These are phyloP conservation scores for Acestrorhynchus altus DNA, from an alignment of 2,797 vertebrate genomes.

Conservation along the genomic window DNA sequence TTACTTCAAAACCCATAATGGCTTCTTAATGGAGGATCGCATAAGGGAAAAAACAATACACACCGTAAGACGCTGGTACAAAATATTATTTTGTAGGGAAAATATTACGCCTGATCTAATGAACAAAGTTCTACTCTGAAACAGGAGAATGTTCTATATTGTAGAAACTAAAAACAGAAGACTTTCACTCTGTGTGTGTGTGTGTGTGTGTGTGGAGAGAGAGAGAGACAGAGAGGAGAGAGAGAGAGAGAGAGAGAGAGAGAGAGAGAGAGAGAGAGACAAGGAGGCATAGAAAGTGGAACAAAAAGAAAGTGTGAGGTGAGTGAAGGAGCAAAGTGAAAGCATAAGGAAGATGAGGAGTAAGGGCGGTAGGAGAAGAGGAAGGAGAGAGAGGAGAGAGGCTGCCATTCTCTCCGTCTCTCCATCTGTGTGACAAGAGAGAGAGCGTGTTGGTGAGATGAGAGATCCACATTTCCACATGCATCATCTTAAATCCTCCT, in stretches of 20 bases:
- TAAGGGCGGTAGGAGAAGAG: slow-evolving; percentile 30
- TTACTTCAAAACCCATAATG: slow-evolving; percentile 60
- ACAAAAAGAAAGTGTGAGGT: not conserved
- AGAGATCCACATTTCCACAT: slow-evolving; percentile 49
- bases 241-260: not conserved
- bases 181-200: no score
- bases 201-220: not conserved
- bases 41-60: slow-evolving; percentile 32
- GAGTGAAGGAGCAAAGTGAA: slow-evolving; percentile 19
- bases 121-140: not conserved
- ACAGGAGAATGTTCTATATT: not conserved
- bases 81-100: not conserved
- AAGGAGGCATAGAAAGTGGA: not conserved
- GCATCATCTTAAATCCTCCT: slow-evolving; percentile 49
- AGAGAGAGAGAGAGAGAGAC: not conserved
- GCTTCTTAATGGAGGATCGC: slow-evolving; percentile 34
- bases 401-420: slow-evolving; percentile 47
- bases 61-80: not conserved
- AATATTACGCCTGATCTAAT: not conserved
- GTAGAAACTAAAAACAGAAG: not conserved
- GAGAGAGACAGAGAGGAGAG: not conserved
- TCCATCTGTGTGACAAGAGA: slow-evolving; percentile 45
- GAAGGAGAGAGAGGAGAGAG: slow-evolving; percentile 51
- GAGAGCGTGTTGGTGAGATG: slow-evolving; percentile 20
- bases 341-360: slow-evolving; percentile 15